Conservation (phyloP, 1,140 invertebrate species). For the Yoshiicerus persimilis region DNA sequence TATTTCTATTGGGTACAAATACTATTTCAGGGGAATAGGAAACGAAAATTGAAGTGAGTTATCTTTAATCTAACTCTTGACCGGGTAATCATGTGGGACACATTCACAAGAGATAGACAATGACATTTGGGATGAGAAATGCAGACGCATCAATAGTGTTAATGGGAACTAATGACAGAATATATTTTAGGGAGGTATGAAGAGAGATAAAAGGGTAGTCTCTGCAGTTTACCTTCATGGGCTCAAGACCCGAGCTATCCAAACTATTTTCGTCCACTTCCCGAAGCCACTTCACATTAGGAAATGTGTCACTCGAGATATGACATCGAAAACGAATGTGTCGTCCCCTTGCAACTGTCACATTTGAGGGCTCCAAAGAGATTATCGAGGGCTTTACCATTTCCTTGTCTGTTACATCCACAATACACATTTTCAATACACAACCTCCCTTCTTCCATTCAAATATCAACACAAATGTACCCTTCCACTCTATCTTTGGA, state of each 20-base stretch:
- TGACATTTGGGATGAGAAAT: not conserved
- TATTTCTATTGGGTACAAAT: no score
- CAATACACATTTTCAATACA: not conserved
- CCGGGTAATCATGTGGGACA: not conserved
- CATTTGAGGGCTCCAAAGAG: constrained; percentile 40
- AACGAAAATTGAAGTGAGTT: no score
- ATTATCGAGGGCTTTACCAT: constrained; percentile 29
- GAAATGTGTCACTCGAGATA: constrained; percentile 35
- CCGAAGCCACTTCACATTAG: constrained; percentile 34
- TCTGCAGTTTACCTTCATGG: not conserved
- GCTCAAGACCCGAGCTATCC: not conserved
- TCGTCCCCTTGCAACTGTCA: constrained; percentile 33
- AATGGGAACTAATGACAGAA: not conserved
- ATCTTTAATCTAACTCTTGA: not conserved
- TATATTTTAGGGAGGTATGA: not conserved
- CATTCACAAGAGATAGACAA: not conserved
- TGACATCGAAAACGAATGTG: constrained; percentile 40
- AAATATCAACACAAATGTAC: not conserved
- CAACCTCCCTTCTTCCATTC: not conserved
- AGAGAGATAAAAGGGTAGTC: not conserved
- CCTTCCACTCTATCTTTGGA: not conserved
- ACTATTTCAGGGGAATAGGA: no score
- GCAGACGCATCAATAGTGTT: not conserved
- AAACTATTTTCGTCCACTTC: constrained; percentile 25
- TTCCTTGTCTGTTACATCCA: constrained; percentile 23